These are phyloP conservation scores for Chloroclysta siterata DNA, from an alignment of 2,888 invertebrate species.

Conservation along the genomic window DNA sequence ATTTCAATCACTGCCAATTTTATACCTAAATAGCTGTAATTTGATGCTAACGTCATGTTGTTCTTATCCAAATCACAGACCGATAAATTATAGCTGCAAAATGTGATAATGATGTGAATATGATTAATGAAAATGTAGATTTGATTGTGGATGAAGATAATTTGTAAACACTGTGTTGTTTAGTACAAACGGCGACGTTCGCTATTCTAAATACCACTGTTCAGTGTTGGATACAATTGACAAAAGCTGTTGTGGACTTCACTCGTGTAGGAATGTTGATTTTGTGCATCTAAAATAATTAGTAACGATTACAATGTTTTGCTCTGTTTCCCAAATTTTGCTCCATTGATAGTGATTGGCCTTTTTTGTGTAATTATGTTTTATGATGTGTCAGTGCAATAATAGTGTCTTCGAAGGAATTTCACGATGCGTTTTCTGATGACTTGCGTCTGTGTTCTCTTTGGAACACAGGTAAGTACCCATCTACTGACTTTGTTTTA, in stretches of 20 bases:
- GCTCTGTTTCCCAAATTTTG: constrained; percentile 5
- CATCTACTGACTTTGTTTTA: no score
- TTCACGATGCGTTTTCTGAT: constrained; percentile 41
- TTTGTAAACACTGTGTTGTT: constrained; percentile 76
- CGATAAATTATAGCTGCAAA: constrained; percentile 32
- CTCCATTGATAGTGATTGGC: constrained; percentile 20
- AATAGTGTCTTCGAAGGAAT: constrained; percentile 46
- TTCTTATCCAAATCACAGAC: constrained; percentile 42
- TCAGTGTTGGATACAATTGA: constrained; percentile 61
- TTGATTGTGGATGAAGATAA: constrained; percentile 71
- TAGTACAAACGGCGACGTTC: constrained; percentile 59
- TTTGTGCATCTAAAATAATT: constrained; percentile 15
- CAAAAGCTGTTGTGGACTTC: constrained; percentile 72
- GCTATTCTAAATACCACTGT: constrained; percentile 64
- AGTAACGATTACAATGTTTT: constrained; percentile 13
- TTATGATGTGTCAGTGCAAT: constrained; percentile 41
- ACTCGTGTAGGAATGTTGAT: constrained; percentile 60
- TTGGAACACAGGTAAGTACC: constrained; percentile 50
- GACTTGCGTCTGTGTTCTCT: constrained; percentile 45
- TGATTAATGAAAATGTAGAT: constrained; percentile 60
- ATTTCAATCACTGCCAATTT: not conserved
- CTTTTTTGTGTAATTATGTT: constrained; percentile 48
- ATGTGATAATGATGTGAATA: constrained; percentile 6
- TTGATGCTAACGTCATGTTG: constrained; percentile 6
- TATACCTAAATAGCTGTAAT: not conserved